phyloP scores from a whole-genome alignment of 2,113 vertebrate species.

The Leucopternis melanops region DNA sequence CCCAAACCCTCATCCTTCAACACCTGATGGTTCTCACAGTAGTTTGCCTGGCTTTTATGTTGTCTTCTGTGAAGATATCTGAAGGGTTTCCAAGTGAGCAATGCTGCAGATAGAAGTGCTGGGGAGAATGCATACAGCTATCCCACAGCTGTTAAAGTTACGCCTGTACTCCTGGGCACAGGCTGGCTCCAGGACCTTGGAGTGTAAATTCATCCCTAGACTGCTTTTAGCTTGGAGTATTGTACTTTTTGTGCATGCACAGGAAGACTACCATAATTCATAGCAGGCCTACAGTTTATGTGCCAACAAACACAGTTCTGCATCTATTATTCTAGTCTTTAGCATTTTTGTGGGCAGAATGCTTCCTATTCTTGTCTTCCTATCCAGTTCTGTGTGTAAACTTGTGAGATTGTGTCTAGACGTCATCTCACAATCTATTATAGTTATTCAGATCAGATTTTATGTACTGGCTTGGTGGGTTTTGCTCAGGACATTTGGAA shows the following conservation, averaged over 20 bases:
- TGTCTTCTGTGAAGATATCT: background rate
- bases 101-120: background rate
- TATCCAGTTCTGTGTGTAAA: background rate
- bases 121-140: background rate
- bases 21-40: background rate
- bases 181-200: background rate
- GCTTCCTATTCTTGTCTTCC: background rate
- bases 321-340: background rate
- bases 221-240: background rate
- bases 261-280: background rate
- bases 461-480: fast-evolving
- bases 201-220: background rate
- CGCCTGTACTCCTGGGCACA: background rate
- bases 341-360: background rate
- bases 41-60: background rate
- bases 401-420: background rate
- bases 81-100: background rate
- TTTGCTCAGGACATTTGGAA: background rate
- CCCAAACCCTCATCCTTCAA: background rate
- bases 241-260: background rate
- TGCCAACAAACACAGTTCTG: background rate
- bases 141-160: background rate
- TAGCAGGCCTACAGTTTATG: background rate
- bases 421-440: background rate
- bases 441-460: background rate